Base-by-base conservation (phyloP, 1,140 invertebrate genomes). In the Euwallacea similis region DNA sequence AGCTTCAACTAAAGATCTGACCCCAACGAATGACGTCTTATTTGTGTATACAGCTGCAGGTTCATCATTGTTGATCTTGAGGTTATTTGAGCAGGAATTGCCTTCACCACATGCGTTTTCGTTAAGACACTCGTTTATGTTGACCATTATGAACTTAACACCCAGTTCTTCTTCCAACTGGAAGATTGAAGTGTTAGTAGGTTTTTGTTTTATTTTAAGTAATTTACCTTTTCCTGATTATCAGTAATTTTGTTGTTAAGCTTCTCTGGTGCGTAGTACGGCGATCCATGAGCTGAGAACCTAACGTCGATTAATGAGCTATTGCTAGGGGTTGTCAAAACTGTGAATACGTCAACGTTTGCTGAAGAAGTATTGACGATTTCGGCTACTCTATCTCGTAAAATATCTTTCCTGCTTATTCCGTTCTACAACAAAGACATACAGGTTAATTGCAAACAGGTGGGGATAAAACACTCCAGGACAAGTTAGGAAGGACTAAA, bases 271-370 rank as follows among this genome's bases (percentile, higher is more conserved):
- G 89, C 87, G 77, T 95, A 95, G 79, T 96, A 97, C 0, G 95
- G 95, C 0, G 94, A 96, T 0, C 92, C 93, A 80, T 97, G 95
- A 0, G 93, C 95, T 0, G 95, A 92, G 81, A 93, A 98, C 73
- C 95, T 84, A 0, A 97, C 90, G 80, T 98, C 95, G 44, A 94
- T 77, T 0, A 86, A 77, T 6, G 82, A 84, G 16, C 82, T 85
- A 56, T 88, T 87, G n/a, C 62, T 81, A 0, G 86, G 85, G 6
- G 90, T 90, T 74, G 87, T 87, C 4, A 93, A 84, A 0, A 98
- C 92, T 0, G 95, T 97, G 75, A 98, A 96, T 0, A 98, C 89
- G 79, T 98, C 95, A 6, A 98, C 91, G 82, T 97, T 97, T 33
- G 91, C 86, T 50, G 87, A 77, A 0, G 88, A 89, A 0, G 89